These are phyloP conservation scores for Pristionchus exspectatus DNA, from an alignment of 2,888 invertebrate genomes.

Conservation along the genomic window DNA sequence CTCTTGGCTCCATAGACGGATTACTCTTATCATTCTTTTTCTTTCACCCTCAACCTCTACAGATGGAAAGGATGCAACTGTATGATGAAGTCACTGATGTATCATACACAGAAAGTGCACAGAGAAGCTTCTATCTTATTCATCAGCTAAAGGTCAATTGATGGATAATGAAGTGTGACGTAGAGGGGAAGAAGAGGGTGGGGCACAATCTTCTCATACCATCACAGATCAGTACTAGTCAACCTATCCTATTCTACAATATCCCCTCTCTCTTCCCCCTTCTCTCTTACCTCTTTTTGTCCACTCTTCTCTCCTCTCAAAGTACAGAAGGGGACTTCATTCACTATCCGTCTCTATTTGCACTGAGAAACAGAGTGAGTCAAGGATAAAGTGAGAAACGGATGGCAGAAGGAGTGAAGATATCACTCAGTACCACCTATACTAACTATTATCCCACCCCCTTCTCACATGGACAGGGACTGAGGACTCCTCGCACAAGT, in stretches of 20 bases:
- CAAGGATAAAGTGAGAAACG: conserved; percentile 26
- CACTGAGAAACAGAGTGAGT: neutral
- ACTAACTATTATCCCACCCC: neutral
- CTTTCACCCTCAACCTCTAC: conserved; percentile 13
- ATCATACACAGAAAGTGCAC: neutral
- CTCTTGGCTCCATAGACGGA: neutral
- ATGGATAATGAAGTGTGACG: neutral
- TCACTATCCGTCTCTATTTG: conserved; percentile 17
- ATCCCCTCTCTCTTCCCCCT: conserved; percentile 31
- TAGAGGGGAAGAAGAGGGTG: neutral
- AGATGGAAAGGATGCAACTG: neutral
- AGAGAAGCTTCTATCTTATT: neutral
- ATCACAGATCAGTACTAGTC: conserved; percentile 26
- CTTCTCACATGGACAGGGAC: neutral
- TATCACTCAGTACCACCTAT: conserved; percentile 10
- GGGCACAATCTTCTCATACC: neutral
- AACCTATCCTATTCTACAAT: conserved; percentile 30
- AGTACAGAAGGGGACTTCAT: conserved; percentile 7
- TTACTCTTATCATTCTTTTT: conserved; percentile 31
- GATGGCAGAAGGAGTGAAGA: neutral
- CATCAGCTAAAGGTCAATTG: neutral
- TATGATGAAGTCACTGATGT: neutral
- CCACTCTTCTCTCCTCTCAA: conserved; percentile 34
- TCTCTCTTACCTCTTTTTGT: conserved; percentile 55
- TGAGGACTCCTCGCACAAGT: neutral